Conservation (phyloP, 2,888 invertebrate species). For the Stramonita haemastoma region DNA sequence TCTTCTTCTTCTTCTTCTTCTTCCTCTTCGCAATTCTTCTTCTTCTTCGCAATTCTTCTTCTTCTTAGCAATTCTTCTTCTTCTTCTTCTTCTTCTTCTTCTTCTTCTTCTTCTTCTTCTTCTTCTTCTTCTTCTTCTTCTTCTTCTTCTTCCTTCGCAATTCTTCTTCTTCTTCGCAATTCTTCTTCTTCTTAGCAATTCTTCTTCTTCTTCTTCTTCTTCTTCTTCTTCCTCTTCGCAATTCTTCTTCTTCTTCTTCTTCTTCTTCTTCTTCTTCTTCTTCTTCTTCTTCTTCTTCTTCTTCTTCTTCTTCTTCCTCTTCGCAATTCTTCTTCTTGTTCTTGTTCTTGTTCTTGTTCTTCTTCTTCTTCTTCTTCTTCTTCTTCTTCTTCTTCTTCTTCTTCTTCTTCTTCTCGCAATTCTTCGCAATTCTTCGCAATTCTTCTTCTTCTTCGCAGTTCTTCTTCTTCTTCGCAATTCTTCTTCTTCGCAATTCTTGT, state of each 20-base stretch:
- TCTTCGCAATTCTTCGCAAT: too few species aligned
- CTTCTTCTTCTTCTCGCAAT: neutral
- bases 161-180: neutral
- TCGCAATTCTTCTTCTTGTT: neutral
- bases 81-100: neutral
- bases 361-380: neutral
- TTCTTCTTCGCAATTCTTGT: neutral
- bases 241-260: too few species aligned
- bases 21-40: neutral
- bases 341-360: neutral
- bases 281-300: too few species aligned
- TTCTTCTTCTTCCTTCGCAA: too few species aligned
- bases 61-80: neutral
- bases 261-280: neutral
- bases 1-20: too few species aligned
- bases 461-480: neutral
- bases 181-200: too few species aligned
- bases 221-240: neutral
- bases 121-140: neutral
- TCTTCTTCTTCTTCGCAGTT: too few species aligned
- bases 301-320: neutral
- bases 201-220: neutral
- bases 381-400: neutral
- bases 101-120: neutral
- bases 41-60: neutral